Base-by-base conservation (phyloP, 1,140 invertebrate genomes). In the Pachyrhynchus sulphureomaculatus region DNA sequence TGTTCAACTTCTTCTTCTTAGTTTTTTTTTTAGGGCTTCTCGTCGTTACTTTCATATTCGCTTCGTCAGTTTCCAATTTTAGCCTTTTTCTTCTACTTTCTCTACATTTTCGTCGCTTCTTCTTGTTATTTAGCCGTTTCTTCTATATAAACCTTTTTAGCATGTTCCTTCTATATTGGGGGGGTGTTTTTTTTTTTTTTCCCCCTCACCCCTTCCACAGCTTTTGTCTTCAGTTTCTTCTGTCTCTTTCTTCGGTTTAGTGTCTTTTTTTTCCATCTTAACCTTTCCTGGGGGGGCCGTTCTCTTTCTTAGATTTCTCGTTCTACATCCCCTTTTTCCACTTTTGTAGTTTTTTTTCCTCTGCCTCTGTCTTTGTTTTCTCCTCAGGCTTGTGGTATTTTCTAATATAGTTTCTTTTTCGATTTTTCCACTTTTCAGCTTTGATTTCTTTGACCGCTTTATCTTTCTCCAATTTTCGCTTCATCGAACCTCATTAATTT, bases 361-460 rank as follows among this genome's bases (percentile, higher is more conserved):
- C 41, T 4, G 10, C 18, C 17, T 33, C 10, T 29, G 0, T 56
- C 45, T 32, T 10, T 45, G 9, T 23, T 37, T 18, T 60, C 37
- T 26, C 23, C 1, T n/a, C 61, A 59, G 20, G 62, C 66, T 57
- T 63, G 54, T 49, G 37, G n/a, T n/a, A 12, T 55, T 41, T 33
- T 58, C 54, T 61, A 61, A 65, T 34, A 5, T 49, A 65, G 65
- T 68, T 61, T 55, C 53, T 49, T 60, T 45, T 51, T 62, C 33
- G 20, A 13, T 53, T 62, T 45, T 66, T 64, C 51, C 67, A 52
- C 44, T 62, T 64, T n/a, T n/a, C n/a, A n/a, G n/a, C n/a, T n/a
- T n/a, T n/a, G n/a, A n/a, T n/a, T n/a, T 41, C 57, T 66, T 51
- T 67, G 52, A 47, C 33, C 66, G 52, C 47, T 26, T 51, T 51